These are phyloP conservation scores for Scolopax rusticola DNA, from an alignment of 2,797 vertebrate species.

Conservation along the genomic window DNA sequence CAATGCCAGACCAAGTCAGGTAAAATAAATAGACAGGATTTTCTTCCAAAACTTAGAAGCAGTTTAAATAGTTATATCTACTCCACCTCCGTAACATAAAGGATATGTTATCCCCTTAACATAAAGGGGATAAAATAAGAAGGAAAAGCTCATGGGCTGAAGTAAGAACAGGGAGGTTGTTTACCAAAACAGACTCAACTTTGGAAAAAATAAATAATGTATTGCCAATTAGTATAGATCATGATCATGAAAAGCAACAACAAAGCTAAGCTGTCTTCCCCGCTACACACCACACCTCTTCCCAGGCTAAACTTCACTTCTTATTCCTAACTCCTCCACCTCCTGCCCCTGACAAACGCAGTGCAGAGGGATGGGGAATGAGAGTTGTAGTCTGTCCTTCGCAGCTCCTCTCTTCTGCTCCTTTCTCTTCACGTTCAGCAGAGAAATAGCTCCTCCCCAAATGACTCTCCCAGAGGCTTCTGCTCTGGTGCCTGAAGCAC, in stretches of 20 bases:
- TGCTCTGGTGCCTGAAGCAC: background rate
- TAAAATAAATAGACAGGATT: background rate
- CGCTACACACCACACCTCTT: fast-evolving
- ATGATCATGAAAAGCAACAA: background rate
- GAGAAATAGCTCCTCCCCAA: background rate
- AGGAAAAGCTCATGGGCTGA: fast-evolving
- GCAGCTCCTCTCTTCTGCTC: background rate
- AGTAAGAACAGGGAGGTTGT: background rate
- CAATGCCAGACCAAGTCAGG: fast-evolving
- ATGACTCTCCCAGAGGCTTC: background rate
- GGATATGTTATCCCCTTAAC: too few relatives aligned
- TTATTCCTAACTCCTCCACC: background rate
- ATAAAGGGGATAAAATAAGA: background rate
- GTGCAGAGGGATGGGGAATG: fast-evolving
- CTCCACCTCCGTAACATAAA: fast-evolving
- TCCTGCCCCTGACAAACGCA: fast-evolving
- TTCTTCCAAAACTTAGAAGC: background rate
- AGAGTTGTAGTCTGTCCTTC: fast-evolving
- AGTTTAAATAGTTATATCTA: background rate
- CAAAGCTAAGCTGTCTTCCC: background rate
- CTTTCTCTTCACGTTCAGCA: background rate
- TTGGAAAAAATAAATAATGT: background rate
- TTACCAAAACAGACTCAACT: background rate
- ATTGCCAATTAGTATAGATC: background rate
- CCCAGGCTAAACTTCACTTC: background rate